Percentiles rank a stretch among this genome's conserved stretches.
Conservation (phyloP, 1,140 invertebrate species). For the Melipona quadrifasciata region DNA sequence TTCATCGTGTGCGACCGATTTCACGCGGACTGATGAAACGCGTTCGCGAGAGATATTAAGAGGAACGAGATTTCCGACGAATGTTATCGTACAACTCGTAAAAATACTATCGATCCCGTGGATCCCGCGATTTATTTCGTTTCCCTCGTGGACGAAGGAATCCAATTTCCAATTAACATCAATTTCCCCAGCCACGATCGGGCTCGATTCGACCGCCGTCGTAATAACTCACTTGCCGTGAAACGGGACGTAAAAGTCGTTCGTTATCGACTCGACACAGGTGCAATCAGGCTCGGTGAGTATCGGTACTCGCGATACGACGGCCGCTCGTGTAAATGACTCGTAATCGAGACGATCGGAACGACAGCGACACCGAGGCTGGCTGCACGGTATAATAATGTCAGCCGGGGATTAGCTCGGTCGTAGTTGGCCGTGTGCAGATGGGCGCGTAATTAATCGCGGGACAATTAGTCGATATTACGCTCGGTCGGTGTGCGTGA, state of each 20-base stretch:
- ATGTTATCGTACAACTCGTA: not conserved
- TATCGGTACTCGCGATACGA: not conserved
- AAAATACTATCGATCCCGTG: not conserved
- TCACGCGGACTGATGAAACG: no score
- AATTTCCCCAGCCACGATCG: not conserved
- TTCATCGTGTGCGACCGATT: no score
- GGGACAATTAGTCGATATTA: constrained; percentile 44
- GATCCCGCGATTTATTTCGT: not conserved
- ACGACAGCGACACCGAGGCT: constrained; percentile 8
- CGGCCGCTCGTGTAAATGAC: constrained; percentile 14
- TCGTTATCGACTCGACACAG: not conserved
- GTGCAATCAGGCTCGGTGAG: not conserved
- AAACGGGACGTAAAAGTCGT: not conserved
- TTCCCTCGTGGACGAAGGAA: not conserved
- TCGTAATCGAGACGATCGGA: constrained; percentile 27
- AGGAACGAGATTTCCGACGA: no score
- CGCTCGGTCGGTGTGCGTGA: not conserved
- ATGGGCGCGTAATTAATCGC: constrained; percentile 42
- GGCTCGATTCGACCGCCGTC: not conserved
- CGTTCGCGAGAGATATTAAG: no score
- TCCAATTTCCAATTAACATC: not conserved
- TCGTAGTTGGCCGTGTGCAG: not conserved
- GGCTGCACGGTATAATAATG: constrained; percentile 50
- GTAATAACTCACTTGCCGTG: not conserved
- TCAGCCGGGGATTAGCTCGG: constrained; percentile 33